These are phyloP conservation scores for Pterocles gutturalis DNA, from an alignment of 2,113 vertebrate species.

Conservation along the genomic window DNA sequence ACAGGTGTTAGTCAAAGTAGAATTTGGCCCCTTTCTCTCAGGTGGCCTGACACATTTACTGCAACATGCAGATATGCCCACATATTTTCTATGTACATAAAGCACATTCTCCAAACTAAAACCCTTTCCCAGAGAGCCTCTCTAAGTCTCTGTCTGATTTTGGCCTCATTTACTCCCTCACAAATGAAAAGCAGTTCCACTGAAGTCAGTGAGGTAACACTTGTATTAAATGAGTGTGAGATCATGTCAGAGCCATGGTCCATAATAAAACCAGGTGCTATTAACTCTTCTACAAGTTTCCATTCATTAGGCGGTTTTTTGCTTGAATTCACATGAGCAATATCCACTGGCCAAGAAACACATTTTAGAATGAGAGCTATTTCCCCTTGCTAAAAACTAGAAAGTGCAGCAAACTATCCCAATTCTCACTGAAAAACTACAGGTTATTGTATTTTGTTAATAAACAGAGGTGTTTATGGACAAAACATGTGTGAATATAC, in stretches of 20 bases:
- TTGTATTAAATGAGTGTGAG: background rate
- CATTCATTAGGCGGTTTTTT: slow-evolving; percentile 53
- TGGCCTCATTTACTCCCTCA: slow-evolving; percentile 32
- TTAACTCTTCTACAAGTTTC: slow-evolving; percentile 56
- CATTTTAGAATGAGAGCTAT: slow-evolving; percentile 44
- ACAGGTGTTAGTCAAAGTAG: background rate
- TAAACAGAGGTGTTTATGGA: slow-evolving; percentile 69
- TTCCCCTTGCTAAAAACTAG: slow-evolving; percentile 25
- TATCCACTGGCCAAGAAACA: slow-evolving; percentile 24
- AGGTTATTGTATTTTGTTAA: slow-evolving; percentile 51
- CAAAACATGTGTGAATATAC: slow-evolving; percentile 27
- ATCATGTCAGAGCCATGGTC: slow-evolving; percentile 39
- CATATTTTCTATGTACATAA: background rate
- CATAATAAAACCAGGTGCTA: slow-evolving; percentile 51
- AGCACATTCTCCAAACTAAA: slow-evolving; percentile 6
- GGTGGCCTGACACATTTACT: slow-evolving; percentile 24
- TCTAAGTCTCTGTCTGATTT: slow-evolving; percentile 31
- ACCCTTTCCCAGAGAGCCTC: background rate
- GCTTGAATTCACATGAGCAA: slow-evolving; percentile 33
- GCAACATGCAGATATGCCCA: background rate
- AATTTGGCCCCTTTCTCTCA: background rate
- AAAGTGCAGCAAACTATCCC: background rate
- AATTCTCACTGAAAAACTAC: background rate
- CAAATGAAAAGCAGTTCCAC: background rate
- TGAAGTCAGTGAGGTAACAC: slow-evolving; percentile 49